These are phyloP conservation scores for Probaryconus sp. DNA, from an alignment of 1,140 invertebrate species.

Conservation along the genomic window DNA sequence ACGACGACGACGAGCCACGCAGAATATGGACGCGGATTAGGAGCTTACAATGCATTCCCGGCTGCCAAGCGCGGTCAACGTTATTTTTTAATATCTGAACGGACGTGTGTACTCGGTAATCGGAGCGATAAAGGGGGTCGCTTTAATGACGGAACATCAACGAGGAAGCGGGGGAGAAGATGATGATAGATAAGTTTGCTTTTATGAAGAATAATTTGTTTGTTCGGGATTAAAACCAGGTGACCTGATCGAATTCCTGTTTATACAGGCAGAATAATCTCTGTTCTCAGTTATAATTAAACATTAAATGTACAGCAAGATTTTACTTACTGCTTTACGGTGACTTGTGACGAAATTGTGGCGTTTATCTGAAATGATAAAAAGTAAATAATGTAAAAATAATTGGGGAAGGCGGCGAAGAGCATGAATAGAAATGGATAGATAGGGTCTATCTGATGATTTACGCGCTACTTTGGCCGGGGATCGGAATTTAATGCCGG, in stretches of 20 bases:
- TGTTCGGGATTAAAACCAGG: too few relatives aligned
- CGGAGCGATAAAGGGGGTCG: slow-evolving; percentile 38
- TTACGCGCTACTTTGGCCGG: slow-evolving; percentile 71
- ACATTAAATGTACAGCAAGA: too few relatives aligned
- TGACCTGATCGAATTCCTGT: too few relatives aligned
- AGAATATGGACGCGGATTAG: slow-evolving; percentile 52
- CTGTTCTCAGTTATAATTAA: too few relatives aligned
- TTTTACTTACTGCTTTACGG: too few relatives aligned
- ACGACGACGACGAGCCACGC: slow-evolving; percentile 54
- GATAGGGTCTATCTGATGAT: slow-evolving; percentile 64
- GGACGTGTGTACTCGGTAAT: slow-evolving; percentile 8
- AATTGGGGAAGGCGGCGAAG: slow-evolving; percentile 35
- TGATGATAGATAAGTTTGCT: slow-evolving; percentile 38
- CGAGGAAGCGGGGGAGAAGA: too few relatives aligned
- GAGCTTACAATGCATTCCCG: slow-evolving; percentile 38
- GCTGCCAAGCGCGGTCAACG: background rate
- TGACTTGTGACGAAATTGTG: too few relatives aligned
- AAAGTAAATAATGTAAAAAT: slow-evolving; percentile 61
- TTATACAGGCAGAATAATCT: too few relatives aligned
- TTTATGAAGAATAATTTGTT: slow-evolving; percentile 32
- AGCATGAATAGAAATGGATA: slow-evolving; percentile 52
- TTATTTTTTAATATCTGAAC: slow-evolving; percentile 47
- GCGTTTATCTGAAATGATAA: slow-evolving; percentile 41
- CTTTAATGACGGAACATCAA: slow-evolving; percentile 48
- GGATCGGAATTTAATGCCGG: slow-evolving; percentile 72